A percentile compares a stretch with the other conserved stretches of the same genome.
phyloP scores from a whole-genome alignment of 1,140 invertebrate species.

The Agraylea sexmaculata region DNA sequence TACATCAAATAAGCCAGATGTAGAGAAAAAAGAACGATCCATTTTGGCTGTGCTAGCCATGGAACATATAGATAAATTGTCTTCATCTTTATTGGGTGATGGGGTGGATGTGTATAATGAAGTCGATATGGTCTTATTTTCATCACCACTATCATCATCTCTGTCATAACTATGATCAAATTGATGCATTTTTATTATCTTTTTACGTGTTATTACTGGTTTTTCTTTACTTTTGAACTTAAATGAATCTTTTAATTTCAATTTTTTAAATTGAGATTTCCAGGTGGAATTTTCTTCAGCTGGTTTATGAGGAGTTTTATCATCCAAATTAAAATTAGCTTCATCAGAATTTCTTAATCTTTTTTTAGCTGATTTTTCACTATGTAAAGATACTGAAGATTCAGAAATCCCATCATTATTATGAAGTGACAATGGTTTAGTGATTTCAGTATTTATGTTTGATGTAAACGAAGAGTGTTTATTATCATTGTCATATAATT shows the following conservation, averaged over 20 bases:
- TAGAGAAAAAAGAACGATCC: constrained; percentile 20
- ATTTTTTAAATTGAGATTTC: constrained; percentile 37
- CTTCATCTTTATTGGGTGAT: constrained; percentile 36
- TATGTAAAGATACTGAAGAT: too few relatives aligned
- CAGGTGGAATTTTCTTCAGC: constrained; percentile 35
- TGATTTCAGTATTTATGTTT: too few relatives aligned
- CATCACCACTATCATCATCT: constrained; percentile 9
- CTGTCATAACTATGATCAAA: neutral
- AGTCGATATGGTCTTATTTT: constrained; percentile 25
- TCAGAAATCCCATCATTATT: too few relatives aligned
- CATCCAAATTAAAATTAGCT: constrained; percentile 36
- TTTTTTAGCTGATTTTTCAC: constrained; percentile 28
- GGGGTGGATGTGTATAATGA: constrained; percentile 34
- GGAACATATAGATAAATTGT: constrained; percentile 36
- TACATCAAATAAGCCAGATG: constrained; percentile 39
- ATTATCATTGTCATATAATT: too few relatives aligned
- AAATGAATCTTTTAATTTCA: constrained; percentile 41
- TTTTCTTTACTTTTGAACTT: constrained; percentile 34
- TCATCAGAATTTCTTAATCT: constrained; percentile 38
- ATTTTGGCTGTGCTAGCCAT: constrained; percentile 30
- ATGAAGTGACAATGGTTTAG: too few relatives aligned
- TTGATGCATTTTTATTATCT: constrained; percentile 27
- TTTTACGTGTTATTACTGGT: constrained; percentile 27
- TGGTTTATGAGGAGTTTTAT: constrained; percentile 31
- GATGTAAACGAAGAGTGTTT: too few relatives aligned